phyloP scores from a whole-genome alignment of 2,797 vertebrate species.

The Tragopan temminckii region DNA sequence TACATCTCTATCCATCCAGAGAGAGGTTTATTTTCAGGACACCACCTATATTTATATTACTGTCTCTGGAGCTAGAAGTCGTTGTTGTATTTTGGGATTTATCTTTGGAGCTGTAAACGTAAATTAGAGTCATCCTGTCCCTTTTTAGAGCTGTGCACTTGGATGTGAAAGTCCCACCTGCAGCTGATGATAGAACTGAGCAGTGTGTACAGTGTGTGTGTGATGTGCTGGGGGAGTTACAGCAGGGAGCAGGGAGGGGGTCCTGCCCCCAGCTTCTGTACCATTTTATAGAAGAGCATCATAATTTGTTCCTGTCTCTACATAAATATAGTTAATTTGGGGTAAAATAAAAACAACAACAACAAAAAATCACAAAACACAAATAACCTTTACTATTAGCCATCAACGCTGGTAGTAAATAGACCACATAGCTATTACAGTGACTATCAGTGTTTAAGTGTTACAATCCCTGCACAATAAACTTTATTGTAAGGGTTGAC shows the following conservation, averaged over 20 bases:
- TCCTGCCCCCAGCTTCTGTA: neutral
- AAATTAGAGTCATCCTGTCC: neutral
- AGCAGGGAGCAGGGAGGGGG: neutral
- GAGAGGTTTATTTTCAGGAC: slow-evolving; percentile 29
- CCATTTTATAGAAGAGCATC: neutral
- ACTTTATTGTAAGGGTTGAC: neutral
- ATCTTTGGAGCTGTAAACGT: neutral
- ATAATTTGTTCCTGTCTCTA: neutral
- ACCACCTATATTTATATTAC: slow-evolving; percentile 1
- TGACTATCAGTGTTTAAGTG: neutral
- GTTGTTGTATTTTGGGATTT: neutral
- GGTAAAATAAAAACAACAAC: neutral
- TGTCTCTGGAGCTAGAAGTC: neutral
- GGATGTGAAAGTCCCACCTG: neutral
- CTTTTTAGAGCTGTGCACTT: neutral
- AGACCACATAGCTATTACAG: neutral
- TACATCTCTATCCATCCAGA: neutral
- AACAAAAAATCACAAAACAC: neutral
- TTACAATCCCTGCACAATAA: neutral
- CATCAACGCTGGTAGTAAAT: neutral
- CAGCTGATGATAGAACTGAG: rapidly evolving
- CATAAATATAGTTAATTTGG: neutral
- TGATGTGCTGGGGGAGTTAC: neutral
- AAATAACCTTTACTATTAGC: neutral
- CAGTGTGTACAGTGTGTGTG: rapidly evolving